Conservation (phyloP, 2,113 vertebrate species). For the Nesospiza acunhae region DNA sequence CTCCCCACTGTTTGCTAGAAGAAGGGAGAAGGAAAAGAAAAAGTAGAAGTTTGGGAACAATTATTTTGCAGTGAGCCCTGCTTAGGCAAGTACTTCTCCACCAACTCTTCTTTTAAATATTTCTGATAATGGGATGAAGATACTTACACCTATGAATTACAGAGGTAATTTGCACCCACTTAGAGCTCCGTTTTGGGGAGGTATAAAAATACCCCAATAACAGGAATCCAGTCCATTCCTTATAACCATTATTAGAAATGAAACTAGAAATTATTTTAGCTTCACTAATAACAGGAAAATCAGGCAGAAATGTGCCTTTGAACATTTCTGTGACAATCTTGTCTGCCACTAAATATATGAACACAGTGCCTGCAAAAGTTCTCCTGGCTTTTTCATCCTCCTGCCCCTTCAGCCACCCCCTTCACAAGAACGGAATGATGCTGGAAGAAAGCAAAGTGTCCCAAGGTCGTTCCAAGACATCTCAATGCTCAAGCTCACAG, state of each 20-base stretch:
- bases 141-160: background rate
- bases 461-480: background rate
- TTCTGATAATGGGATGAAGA: background rate
- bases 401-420: background rate
- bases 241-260: background rate
- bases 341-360: background rate
- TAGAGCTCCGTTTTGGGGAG: slow-evolving; percentile 21
- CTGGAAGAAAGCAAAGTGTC: background rate
- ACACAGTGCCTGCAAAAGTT: background rate
- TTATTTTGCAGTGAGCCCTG: background rate
- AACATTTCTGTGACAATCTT: background rate
- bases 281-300: background rate
- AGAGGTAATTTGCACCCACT: slow-evolving; percentile 37
- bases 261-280: background rate
- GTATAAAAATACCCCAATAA: slow-evolving; percentile 11
- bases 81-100: background rate
- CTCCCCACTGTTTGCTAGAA: background rate
- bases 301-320: background rate
- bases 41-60: background rate
- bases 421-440: background rate
- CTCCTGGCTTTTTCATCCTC: background rate
- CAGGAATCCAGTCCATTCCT: background rate
- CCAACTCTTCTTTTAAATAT: background rate
- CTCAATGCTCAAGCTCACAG: background rate
- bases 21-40: background rate